Conservation (phyloP, 2,113 vertebrate genomes). For the Oophaga pumilio region DNA sequence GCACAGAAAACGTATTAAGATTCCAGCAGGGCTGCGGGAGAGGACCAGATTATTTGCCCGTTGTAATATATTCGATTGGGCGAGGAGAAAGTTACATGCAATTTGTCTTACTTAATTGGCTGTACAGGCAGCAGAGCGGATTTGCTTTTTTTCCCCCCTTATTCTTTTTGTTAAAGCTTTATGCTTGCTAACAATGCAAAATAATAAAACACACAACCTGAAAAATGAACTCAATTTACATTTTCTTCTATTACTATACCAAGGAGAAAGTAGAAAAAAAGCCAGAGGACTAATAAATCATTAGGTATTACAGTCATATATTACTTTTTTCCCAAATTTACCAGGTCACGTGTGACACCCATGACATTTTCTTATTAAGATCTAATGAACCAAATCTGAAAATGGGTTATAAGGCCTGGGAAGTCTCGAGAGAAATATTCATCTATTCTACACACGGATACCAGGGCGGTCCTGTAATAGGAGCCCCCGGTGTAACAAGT, state of each 20-base stretch:
- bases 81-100: neutral
- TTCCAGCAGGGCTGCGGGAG: neutral
- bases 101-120: slow-evolving; percentile 44
- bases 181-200: slow-evolving; percentile 1
- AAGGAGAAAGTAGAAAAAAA: neutral
- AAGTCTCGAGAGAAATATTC: neutral
- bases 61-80: slow-evolving; percentile 41
- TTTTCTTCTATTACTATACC: neutral
- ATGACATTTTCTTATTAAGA: slow-evolving; percentile 3
- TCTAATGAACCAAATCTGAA: neutral
- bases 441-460: neutral
- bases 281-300: slow-evolving; percentile 12
- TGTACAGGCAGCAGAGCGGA: neutral
- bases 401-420: neutral
- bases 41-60: slow-evolving; percentile 15
- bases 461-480: too few species aligned
- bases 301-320: slow-evolving; percentile 14
- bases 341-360: neutral
- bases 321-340: neutral
- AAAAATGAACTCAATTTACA: slow-evolving; percentile 47
- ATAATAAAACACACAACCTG: slow-evolving; percentile 35
- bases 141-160: slow-evolving; percentile 2
- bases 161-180: slow-evolving; percentile 35
- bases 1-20: slow-evolving; percentile 3
- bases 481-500: too few species aligned